Evolutionary conservation across 1,140 invertebrate species (phyloP), one percentile per base, ranked within the genome.

Genomic region (Drosophila rhopaloa): DNA sequence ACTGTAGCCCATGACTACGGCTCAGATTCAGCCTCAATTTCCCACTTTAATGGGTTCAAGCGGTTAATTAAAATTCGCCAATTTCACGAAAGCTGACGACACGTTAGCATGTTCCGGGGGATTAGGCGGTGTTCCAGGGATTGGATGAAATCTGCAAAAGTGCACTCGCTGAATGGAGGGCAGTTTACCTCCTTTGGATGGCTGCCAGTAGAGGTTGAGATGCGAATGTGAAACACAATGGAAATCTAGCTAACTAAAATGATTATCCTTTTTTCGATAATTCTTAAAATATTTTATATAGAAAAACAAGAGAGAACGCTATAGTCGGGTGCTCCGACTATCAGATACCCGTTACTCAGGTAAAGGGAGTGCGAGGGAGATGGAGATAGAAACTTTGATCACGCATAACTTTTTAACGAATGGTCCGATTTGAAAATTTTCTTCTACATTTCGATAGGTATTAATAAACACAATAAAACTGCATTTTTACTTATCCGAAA

Each of bases 31-130:
- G n/a, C 48, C n/a, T 14, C 24, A 48, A 13, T 48, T 29, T 44
- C 47, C 50, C 37, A 13, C 48, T 47, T 48, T 60, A 60, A 70
- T 62, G 65, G 57, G 66, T 67, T 62, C 80, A 80, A 78, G 76
- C 68, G 84, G 76, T 89, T 89, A 89, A 88, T 88, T 88, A 79
- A 88, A 88, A 88, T 83, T 80, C 76, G 60, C 73, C 80, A 88
- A 89, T 86, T 81, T 61, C 70, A 46, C 57, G 44, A 63, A 62
- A 66, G 50, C 63, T 70, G 74, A 29, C 56, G 65, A 46, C 32
- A 65, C 67, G 51, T 43, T 53, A 53, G 67, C 53, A 50, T 44
- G 70, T 66, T 67, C 38, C 44, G n/a, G 38, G 48, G 79, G 83
- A 77, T 83, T 88, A 88, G 76, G 43, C 67, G 32, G 35, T 67